Evolutionary conservation across 1,140 invertebrate species (phyloP), one percentile per base, ranked within the genome.

Genomic region (Conus betulinus): DNA sequence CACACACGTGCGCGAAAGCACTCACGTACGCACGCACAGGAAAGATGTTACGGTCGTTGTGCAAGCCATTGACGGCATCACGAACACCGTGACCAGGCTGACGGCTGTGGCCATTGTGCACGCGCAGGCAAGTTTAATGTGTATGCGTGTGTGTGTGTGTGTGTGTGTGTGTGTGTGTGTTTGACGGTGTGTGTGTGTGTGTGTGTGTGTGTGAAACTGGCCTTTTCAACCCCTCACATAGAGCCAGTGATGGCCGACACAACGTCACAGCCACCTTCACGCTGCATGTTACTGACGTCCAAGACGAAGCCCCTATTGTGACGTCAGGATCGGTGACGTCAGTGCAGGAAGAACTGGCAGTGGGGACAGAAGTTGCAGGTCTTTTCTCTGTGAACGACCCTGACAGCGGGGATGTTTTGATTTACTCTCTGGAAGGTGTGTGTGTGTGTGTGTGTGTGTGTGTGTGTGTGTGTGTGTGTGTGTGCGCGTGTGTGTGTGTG

Each of bases 311-410:
- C 39, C 85, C 85, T 15, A 74, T 87, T 51, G 39, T 87, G 60
- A 87, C 85, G 85, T 27, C 71, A 60, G 78, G 74, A 39, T 13
- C 74, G n/a, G 74, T 79, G 85, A 87, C 78, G 78, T 87, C 74
- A 76, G 8, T 87, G 60, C 85, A 11, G n/a, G 85, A 87, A 79
- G 85, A 87, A 81, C 60, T 87, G 23, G 52, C 85, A 3, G 74
- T 78, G 20, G 85, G 85, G 74, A 87, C 85, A 23, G 74, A 53
- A 71, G 85, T 87, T 39, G 74, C 20, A 17, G 78, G 85, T 51
- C 74, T 76, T 60, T 79, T 79, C 57, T 39, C 71, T 23, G 85
- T 87, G 13, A 51, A 17, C 8, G 85, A 87, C 85, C 27, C 13
- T 23, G 85, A 87, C 57, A 7, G 55, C 5, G 51, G 53, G n/a